Evolutionary conservation across 2,113 vertebrate species (phyloP).

Genomic region (Rhegmatorhina hoffmannsi): DNA sequence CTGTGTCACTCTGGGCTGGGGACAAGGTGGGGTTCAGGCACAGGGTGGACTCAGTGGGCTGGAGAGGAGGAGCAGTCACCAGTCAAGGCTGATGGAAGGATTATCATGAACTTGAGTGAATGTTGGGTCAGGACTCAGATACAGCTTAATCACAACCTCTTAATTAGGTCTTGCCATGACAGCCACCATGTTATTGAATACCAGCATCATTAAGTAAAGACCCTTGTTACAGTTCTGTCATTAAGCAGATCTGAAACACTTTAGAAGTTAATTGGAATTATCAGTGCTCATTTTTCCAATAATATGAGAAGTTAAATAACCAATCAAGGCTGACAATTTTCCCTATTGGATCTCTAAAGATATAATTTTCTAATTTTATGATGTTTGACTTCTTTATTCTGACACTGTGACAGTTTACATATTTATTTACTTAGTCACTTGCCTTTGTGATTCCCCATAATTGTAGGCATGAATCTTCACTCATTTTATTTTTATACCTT

Average conservation of each 20-base stretch:
- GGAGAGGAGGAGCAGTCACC: not conserved
- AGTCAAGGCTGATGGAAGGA: not conserved
- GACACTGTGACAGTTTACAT: not conserved
- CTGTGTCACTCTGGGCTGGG: accelerated
- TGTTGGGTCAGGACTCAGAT: not conserved
- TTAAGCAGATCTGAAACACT: not conserved
- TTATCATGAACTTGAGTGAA: not conserved
- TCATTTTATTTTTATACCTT: not conserved
- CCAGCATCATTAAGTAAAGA: slow-evolving; percentile 6
- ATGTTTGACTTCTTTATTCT: not conserved
- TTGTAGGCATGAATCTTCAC: not conserved
- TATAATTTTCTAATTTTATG: not conserved
- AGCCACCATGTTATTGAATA: slow-evolving; percentile 1
- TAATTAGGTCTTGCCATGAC: not conserved
- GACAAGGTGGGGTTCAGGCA: not conserved
- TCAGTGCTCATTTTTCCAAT: not conserved
- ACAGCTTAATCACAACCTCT: not conserved
- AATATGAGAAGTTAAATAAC: not conserved
- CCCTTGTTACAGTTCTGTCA: not conserved
- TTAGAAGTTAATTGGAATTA: not conserved
- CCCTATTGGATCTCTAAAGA: not conserved
- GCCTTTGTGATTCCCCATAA: not conserved
- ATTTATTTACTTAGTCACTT: slow-evolving; percentile 5
- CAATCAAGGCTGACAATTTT: not conserved
- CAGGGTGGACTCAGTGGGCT: accelerated